A percentile compares a stretch with the other conserved stretches of the same genome.
Evolutionary conservation across 2,797 vertebrate species (phyloP).

Genomic region (Darevskia mixta): DNA sequence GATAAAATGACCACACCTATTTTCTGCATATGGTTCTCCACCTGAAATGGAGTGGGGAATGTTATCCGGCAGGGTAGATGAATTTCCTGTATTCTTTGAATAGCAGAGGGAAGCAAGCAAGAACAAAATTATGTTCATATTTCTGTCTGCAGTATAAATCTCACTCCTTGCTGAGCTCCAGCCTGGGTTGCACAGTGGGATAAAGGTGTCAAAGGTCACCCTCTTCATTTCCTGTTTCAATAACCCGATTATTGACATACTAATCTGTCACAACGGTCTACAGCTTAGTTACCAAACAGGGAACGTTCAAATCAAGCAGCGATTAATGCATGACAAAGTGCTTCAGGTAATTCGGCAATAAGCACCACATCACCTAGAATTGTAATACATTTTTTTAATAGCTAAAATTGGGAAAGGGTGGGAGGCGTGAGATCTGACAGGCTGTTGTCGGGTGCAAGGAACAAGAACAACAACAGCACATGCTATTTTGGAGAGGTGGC

Average conservation of each 20-base stretch:
- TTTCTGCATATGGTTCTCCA: not conserved
- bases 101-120: not conserved
- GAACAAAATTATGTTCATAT: not conserved
- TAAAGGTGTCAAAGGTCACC: slow-evolving; percentile 37
- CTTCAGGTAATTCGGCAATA: slow-evolving; percentile 69
- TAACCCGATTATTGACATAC: slow-evolving; percentile 48
- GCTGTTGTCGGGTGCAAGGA: slow-evolving; percentile 61
- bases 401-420: slow-evolving; percentile 34
- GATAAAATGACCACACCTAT: not conserved
- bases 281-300: slow-evolving; percentile 66
- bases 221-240: slow-evolving; percentile 31
- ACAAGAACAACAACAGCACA: slow-evolving; percentile 34
- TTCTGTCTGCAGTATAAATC: rapidly evolving
- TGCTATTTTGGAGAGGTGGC: slow-evolving; percentile 57
- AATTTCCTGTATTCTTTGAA: not conserved
- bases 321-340: slow-evolving; percentile 70
- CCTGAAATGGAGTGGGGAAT: not conserved
- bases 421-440: slow-evolving; percentile 40
- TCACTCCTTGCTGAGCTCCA: not conserved
- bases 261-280: slow-evolving; percentile 57
- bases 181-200: slow-evolving; percentile 28
- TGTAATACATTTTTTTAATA: slow-evolving; percentile 66
- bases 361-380: slow-evolving; percentile 69
- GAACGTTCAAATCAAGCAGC: slow-evolving; percentile 71
- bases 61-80: not conserved